Base-by-base conservation (phyloP, 2,797 vertebrate genomes). In the Xyrichtys novacula region DNA sequence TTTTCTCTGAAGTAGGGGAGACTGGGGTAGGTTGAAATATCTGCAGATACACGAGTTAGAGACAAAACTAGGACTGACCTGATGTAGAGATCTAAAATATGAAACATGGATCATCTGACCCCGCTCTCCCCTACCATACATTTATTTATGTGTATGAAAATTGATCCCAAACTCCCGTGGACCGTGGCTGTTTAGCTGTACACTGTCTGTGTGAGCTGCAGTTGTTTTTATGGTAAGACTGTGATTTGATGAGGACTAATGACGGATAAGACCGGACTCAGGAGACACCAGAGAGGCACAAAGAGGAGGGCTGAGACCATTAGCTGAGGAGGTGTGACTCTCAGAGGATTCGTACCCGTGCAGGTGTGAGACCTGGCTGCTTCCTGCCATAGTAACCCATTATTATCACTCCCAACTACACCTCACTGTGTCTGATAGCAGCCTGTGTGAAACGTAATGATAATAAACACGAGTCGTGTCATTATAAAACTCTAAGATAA, bases 351-450 rank as follows among this genome's bases (percentile, higher is more conserved):
- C 29, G 23, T 54, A 62, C 38, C 59, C 69, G 32, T 65, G 40
- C 26, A 84, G 48, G 85, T 84, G 89, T 83, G 58, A 92, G 87
- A 90, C 89, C 25, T 62, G 65, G 7, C 4, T 32, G 23, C 22
- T 50, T 67, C 1, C 55, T 64, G 29, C 23, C 11, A 34, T 34
- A 12, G 1, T 4, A 34, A 12, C 32, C 32, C 32, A 34, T 34
- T 34, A 34, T 2, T 9, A 34, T 34, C 3, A 32, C 31, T 8
- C 31, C 31, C 11, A n/a, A 9, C 31, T 32, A n/a, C n/a, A 8
- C 11, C 28, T 29, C 5, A 4, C 8, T 29, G 28, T 29, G 28
- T 29, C n/a, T n/a, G n/a, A n/a, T n/a, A n/a, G n/a, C n/a, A n/a
- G n/a, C n/a, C n/a, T n/a, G n/a, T n/a, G n/a, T n/a, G n/a, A n/a